Conservation (phyloP, 2,797 vertebrate genomes). For the Spinus olivaceus region DNA sequence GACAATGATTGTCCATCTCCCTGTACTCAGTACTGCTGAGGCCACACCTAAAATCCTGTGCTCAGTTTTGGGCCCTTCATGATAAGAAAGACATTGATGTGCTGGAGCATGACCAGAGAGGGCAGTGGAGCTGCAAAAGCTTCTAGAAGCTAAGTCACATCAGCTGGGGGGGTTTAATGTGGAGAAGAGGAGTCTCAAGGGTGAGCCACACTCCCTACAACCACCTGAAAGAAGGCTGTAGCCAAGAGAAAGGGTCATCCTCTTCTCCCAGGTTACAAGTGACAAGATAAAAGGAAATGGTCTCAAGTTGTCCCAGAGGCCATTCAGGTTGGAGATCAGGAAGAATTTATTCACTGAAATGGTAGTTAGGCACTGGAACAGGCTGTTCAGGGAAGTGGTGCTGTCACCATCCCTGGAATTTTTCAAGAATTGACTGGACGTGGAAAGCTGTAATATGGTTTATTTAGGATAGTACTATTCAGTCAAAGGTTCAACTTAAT, state of each 20-base stretch:
- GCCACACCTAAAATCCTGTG: not conserved
- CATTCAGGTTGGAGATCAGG: not conserved
- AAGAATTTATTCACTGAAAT: not conserved
- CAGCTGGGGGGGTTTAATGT: not conserved
- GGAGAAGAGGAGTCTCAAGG: not conserved
- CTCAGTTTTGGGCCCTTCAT: not conserved
- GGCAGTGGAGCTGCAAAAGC: not conserved
- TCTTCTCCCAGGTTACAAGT: not conserved
- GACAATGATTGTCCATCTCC: fast-evolving
- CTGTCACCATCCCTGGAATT: not conserved
- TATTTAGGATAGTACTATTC: not conserved
- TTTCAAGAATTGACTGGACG: not conserved
- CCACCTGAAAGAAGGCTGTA: too few relatives aligned
- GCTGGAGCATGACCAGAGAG: fast-evolving
- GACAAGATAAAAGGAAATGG: not conserved
- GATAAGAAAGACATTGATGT: not conserved
- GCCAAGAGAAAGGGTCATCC: not conserved
- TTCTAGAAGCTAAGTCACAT: not conserved
- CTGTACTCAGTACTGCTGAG: fast-evolving
- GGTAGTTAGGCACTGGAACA: fast-evolving
- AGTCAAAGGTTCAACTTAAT: not conserved
- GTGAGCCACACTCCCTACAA: not conserved
- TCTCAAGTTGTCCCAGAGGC: not conserved
- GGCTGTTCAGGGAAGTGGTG: not conserved
- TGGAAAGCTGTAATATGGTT: not conserved